Evolutionary conservation across 1,140 invertebrate genomes (phyloP).

Genomic region (Macrostomum lignano): DNA sequence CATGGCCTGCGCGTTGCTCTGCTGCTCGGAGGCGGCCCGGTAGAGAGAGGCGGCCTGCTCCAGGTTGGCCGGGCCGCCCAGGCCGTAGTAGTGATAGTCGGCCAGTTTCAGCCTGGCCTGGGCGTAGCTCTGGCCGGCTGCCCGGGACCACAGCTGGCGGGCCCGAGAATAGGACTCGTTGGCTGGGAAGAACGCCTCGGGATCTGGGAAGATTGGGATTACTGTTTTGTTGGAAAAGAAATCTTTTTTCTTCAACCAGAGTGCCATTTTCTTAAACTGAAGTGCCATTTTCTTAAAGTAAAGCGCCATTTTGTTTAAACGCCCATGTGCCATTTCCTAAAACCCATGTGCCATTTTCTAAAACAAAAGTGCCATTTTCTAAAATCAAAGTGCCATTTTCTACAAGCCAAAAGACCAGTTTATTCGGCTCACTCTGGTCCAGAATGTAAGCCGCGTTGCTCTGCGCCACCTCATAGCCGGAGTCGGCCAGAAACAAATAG

Average conservation of each 20-base stretch:
- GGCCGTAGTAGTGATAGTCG: slow-evolving; percentile 76
- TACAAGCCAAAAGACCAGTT: too few relatives aligned
- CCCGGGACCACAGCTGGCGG: slow-evolving; percentile 57
- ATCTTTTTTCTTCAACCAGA: too few relatives aligned
- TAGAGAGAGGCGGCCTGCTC: slow-evolving; percentile 63
- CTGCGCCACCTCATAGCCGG: slow-evolving; percentile 91
- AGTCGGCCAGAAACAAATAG: slow-evolving; percentile 64
- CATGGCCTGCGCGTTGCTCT: slow-evolving; percentile 86
- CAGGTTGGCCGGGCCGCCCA: slow-evolving; percentile 47
- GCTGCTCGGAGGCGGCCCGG: slow-evolving; percentile 65
- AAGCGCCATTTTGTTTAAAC: too few relatives aligned
- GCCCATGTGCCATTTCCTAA: too few relatives aligned
- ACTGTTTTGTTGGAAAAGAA: too few relatives aligned
- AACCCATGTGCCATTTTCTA: too few relatives aligned
- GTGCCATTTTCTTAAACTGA: too few relatives aligned
- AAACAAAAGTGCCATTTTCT: too few relatives aligned
- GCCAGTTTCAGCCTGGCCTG: slow-evolving; percentile 56
- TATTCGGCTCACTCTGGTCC: slow-evolving; percentile 37
- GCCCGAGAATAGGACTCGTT: slow-evolving; percentile 49
- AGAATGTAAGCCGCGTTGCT: slow-evolving; percentile 81
- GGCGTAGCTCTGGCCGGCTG: slow-evolving; percentile 56
- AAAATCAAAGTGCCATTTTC: too few relatives aligned
- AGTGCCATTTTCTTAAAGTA: too few relatives aligned
- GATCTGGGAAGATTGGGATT: too few relatives aligned
- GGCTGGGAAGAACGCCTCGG: too few relatives aligned